phyloP scores from a whole-genome alignment of 2,113 vertebrate genomes.

The Myiopsitta monachus region DNA sequence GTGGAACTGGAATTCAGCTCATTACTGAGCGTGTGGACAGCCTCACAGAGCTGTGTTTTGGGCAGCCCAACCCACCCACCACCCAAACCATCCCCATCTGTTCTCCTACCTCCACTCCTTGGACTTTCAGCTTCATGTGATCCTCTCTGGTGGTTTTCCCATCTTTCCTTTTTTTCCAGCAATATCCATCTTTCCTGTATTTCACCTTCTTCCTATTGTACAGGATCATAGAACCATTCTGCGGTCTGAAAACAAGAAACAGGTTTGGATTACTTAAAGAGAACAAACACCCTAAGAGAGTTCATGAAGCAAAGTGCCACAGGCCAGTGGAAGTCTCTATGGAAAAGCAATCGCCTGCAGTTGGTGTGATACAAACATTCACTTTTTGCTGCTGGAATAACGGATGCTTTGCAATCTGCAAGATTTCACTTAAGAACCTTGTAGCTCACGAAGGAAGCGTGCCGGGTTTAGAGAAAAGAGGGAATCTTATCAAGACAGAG shows the following conservation, averaged over 20 bases:
- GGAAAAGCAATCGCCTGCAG: slow-evolving; percentile 35
- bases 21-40: not conserved
- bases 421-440: slow-evolving; percentile 34
- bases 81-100: not conserved
- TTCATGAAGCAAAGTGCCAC: not conserved
- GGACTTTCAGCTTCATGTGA: slow-evolving; percentile 99
- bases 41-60: too few relatives aligned
- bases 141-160: slow-evolving; percentile 98
- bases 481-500: slow-evolving; percentile 4
- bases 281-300: not conserved
- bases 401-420: slow-evolving; percentile 26
- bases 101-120: slow-evolving; percentile 96
- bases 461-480: not conserved
- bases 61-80: not conserved
- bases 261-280: slow-evolving; percentile 44
- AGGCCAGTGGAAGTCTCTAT: not conserved
- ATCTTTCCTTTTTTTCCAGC: slow-evolving; percentile 99
- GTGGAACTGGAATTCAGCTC: not conserved
- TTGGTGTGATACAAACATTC: not conserved
- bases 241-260: slow-evolving; percentile 85
- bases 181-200: slow-evolving; percentile 99
- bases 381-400: slow-evolving; percentile 51
- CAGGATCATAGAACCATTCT: slow-evolving; percentile 99
- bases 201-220: slow-evolving; percentile 99
- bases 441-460: slow-evolving; percentile 54